Percentiles rank a stretch among this genome's conserved stretches.
These are phyloP conservation scores for Cerceris ruficornis DNA, from an alignment of 2,888 invertebrate genomes.

Conservation along the genomic window DNA sequence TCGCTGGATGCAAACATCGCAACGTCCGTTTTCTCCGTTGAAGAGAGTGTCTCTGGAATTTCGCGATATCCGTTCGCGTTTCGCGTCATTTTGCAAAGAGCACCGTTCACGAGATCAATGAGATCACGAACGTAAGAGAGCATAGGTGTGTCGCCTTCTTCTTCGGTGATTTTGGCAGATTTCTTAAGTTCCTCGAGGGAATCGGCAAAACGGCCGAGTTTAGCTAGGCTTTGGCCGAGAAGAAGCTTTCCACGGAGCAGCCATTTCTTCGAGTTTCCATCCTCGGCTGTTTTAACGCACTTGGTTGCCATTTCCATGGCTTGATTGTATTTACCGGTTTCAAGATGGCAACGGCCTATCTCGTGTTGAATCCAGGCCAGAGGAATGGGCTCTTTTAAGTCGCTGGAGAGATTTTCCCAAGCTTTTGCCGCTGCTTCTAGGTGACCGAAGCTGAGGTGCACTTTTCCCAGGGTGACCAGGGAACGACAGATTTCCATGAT, in stretches of 20 bases:
- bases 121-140: conserved; percentile 68
- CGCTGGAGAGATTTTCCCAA: conserved; percentile 67
- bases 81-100: conserved; percentile 32
- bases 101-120: conserved; percentile 58
- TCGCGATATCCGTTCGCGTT: not conserved
- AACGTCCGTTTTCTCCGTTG: not conserved
- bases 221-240: conserved; percentile 69
- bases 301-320: conserved; percentile 61
- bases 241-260: conserved; percentile 69
- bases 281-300: conserved; percentile 65
- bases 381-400: conserved; percentile 51
- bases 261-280: conserved; percentile 72
- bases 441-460: conserved; percentile 74
- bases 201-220: conserved; percentile 69
- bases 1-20: not conserved
- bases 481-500: conserved; percentile 57
- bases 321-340: conserved; percentile 60
- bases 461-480: conserved; percentile 71
- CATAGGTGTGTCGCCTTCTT: conserved; percentile 60
- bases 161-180: conserved; percentile 58
- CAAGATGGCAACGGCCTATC: conserved; percentile 71
- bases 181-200: conserved; percentile 62
- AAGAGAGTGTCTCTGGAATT: not conserved
- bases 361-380: conserved; percentile 64
- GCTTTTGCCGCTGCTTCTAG: conserved; percentile 69